phyloP scores from a whole-genome alignment of 2,888 invertebrate species.

The Koerneria pararmatus region DNA sequence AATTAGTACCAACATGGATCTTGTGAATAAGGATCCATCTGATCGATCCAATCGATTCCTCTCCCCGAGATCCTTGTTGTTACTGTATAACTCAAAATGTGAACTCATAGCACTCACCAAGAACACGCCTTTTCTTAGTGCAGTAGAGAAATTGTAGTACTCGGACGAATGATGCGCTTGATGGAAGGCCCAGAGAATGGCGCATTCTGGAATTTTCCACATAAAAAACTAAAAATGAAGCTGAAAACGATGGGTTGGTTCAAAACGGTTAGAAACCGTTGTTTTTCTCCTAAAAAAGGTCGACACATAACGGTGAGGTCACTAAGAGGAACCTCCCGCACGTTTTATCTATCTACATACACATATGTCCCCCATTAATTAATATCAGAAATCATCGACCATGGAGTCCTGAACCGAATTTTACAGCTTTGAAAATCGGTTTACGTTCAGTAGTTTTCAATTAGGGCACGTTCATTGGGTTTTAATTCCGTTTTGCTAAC shows the following conservation, averaged over 20 bases:
- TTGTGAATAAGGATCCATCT: background rate
- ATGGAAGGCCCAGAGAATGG: slow-evolving; percentile 81
- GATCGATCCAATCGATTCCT: background rate
- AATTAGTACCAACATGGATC: background rate
- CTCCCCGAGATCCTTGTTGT: background rate
- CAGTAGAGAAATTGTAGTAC: slow-evolving; percentile 79
- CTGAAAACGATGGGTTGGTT: background rate
- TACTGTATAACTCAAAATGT: background rate
- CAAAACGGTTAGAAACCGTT: too few species aligned
- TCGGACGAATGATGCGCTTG: slow-evolving; percentile 85
- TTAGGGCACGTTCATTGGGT: too few species aligned
- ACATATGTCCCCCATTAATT: too few species aligned
- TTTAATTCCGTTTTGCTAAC: too few species aligned
- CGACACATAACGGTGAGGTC: too few species aligned
- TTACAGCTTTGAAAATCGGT: too few species aligned
- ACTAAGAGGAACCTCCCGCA: too few species aligned
- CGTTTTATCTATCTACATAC: too few species aligned
- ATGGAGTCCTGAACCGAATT: too few species aligned
- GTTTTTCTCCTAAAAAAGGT: too few species aligned
- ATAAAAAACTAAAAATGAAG: background rate
- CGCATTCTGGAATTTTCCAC: slow-evolving; percentile 69
- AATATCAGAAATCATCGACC: too few species aligned
- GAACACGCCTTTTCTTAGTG: slow-evolving; percentile 72
- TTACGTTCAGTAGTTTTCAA: too few species aligned
- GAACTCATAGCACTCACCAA: slow-evolving; percentile 9